Evolutionary conservation across 2,113 vertebrate species (phyloP).

Genomic region (Cebidichthys violaceus): DNA sequence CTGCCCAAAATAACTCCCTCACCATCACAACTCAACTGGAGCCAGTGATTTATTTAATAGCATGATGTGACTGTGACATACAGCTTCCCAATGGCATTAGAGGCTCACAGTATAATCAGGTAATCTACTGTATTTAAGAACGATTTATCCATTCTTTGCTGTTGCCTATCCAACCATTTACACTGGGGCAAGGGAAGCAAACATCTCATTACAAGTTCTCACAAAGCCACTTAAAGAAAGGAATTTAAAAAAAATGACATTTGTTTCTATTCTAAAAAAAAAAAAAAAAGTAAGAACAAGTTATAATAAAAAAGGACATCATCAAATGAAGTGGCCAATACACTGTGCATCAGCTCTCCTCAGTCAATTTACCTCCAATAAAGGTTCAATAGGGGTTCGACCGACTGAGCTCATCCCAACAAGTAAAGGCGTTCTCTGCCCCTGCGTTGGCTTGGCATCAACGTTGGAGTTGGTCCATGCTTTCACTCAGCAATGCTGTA

Average conservation of each 20-base stretch:
- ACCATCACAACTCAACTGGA: neutral
- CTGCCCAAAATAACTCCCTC: conserved; percentile 1
- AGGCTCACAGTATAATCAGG: neutral
- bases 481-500: conserved; percentile 58
- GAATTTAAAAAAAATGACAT: neutral
- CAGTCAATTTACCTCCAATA: conserved; percentile 32
- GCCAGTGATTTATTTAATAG: neutral
- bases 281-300: neutral
- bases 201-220: neutral
- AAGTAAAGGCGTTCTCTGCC: neutral
- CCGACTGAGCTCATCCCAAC: conserved; percentile 5
- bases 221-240: neutral
- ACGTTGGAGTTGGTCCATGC: conserved; percentile 60
- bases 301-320: neutral
- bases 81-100: neutral
- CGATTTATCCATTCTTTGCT: neutral
- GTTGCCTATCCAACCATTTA: neutral
- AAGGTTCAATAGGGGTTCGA: conserved; percentile 16
- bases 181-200: neutral
- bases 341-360: conserved; percentile 1
- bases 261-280: neutral
- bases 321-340: neutral
- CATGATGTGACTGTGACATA: neutral
- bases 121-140: neutral
- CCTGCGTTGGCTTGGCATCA: conserved; percentile 30